Evolutionary conservation across 2,113 vertebrate genomes (phyloP), one percentile per base, ranked within the genome.

Genomic region (Misgurnus mizolepis): DNA sequence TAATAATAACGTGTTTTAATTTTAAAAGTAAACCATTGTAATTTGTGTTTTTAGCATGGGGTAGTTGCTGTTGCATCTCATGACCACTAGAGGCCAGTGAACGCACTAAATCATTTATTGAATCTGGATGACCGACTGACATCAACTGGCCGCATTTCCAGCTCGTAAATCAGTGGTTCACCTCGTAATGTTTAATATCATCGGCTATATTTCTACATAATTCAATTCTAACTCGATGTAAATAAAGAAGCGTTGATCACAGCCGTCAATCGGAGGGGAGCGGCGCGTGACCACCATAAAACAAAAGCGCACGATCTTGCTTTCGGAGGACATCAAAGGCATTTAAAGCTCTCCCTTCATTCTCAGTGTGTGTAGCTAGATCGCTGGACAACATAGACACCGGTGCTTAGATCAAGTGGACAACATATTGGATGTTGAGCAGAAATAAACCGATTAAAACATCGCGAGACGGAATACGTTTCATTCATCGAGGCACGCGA

Each of bases 341-440:
- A 47, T 76, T 66, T 76, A 76, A 76, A 41, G 75, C 75, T 39
- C 62, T 55, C 10, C 22, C 60, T 76, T 50, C 60, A 39, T n/a
- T 6, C 50, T 9, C 71, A 47, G 43, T 7, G 50, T 4, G 50
- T 17, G 72, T 5, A 7, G 27, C 27, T 34, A 34, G 55, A 3
- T 18, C 34, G 50, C 71, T 61, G 60, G 61, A 55, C 14, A 53
- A 77, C 62, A 66, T 41, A 47, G 61, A 55, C 47, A 77, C 75
- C 55, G 55, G 17, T 18, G 17, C 17, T 58, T 18, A 3, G n/a
- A 18, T 58, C 7, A n/a, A 27, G 5, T 40, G 45, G 58, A 64
- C 73, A n/a, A 39, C 11, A 6, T 3, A 22, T 22, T 58, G 11
- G 50, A 6, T 49, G 22, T 27, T 58, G 40, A 73, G 53, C 53